These are phyloP conservation scores for Melanotaenia nigrans DNA, from an alignment of 2,797 vertebrate species.

Conservation along the genomic window DNA sequence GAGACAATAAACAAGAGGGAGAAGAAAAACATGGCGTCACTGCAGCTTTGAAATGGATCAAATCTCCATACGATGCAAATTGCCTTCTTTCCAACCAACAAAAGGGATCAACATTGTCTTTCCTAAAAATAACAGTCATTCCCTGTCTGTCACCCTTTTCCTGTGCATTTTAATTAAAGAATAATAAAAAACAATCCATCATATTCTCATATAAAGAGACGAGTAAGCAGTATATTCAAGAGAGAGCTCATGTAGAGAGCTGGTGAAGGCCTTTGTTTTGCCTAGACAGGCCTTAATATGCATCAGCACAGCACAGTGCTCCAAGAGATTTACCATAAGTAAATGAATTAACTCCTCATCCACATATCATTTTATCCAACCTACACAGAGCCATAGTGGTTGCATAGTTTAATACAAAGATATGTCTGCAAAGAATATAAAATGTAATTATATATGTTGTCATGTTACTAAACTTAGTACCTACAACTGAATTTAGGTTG, in stretches of 20 bases:
- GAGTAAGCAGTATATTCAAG: slow-evolving; percentile 40
- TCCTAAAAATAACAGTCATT: slow-evolving; percentile 67
- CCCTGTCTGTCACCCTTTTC: slow-evolving; percentile 14
- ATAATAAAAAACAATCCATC: slow-evolving; percentile 35
- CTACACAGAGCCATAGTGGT: slow-evolving; percentile 47
- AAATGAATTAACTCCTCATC: slow-evolving; percentile 61
- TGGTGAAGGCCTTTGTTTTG: slow-evolving; percentile 40
- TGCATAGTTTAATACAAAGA: slow-evolving; percentile 24
- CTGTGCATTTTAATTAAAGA: slow-evolving; percentile 35
- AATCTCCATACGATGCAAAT: slow-evolving; percentile 58
- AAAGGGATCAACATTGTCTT: slow-evolving; percentile 53
- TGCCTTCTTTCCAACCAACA: slow-evolving; percentile 58
- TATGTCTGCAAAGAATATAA: background rate
- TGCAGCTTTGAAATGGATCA: slow-evolving; percentile 72
- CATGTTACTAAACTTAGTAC: background rate
- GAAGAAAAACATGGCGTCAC: slow-evolving; percentile 26
- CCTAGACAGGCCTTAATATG: slow-evolving; percentile 39
- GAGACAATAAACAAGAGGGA: slow-evolving; percentile 59
- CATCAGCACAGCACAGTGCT: slow-evolving; percentile 35
- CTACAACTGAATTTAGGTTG: background rate
- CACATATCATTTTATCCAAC: slow-evolving; percentile 59
- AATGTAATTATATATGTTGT: background rate
- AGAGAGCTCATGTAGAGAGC: background rate
- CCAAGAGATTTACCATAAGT: slow-evolving; percentile 60
- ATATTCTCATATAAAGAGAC: slow-evolving; percentile 33